Evolutionary conservation across 2,797 vertebrate species (phyloP).

Genomic region (Coluber constrictor): DNA sequence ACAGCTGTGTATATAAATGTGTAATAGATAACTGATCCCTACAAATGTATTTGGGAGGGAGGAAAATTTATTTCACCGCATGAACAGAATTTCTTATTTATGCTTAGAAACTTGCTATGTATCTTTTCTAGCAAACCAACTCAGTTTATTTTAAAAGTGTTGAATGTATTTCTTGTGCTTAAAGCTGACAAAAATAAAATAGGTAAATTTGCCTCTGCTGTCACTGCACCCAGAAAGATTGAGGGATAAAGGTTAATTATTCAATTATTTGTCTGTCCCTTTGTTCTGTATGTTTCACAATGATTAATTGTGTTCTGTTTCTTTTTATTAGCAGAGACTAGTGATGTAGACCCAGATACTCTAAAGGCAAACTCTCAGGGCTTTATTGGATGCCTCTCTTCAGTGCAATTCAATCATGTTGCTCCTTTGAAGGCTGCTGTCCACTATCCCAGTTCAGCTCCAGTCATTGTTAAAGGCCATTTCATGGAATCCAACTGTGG

Average conservation of each 20-base stretch:
- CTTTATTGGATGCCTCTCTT: slow-evolving; percentile 88
- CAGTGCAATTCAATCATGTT: slow-evolving; percentile 86
- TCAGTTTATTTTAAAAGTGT: accelerated
- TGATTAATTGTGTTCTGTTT: slow-evolving; percentile 44
- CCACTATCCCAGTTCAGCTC: slow-evolving; percentile 71
- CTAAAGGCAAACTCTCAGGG: slow-evolving; percentile 79
- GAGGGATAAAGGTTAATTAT: slow-evolving; percentile 53
- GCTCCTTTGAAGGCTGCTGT: slow-evolving; percentile 87
- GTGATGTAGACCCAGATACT: slow-evolving; percentile 79
- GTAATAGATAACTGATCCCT: slow-evolving; percentile 11
- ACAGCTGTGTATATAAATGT: neutral
- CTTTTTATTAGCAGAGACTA: slow-evolving; percentile 69
- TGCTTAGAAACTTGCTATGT: neutral
- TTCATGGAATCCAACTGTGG: slow-evolving; percentile 80
- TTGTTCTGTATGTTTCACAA: slow-evolving; percentile 38
- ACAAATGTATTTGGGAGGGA: slow-evolving; percentile 4
- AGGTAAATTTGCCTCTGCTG: slow-evolving; percentile 19
- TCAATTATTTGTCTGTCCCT: slow-evolving; percentile 48
- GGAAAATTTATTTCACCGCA: slow-evolving; percentile 18
- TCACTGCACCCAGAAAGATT: slow-evolving; percentile 6
- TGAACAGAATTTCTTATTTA: slow-evolving; percentile 20
- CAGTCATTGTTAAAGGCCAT: slow-evolving; percentile 75
- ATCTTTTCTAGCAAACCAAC: neutral
- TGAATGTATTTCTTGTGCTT: neutral
- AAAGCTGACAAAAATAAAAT: slow-evolving; percentile 10